phyloP scores from a whole-genome alignment of 2,797 vertebrate species.

The Sphenodon punctatus region DNA sequence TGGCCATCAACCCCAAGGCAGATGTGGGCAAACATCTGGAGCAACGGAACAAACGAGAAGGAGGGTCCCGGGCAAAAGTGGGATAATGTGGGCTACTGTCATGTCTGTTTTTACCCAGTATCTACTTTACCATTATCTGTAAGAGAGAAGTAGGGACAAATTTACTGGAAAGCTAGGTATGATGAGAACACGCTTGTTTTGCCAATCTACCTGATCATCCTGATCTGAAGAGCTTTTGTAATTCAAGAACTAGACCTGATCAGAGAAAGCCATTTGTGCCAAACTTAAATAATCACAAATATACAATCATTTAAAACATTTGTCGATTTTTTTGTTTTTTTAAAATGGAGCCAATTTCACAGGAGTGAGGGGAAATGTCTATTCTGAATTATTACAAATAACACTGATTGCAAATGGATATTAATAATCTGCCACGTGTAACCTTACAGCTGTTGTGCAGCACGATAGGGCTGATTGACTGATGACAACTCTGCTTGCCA shows the following conservation, averaged over 20 bases:
- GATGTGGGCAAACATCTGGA: too few species aligned
- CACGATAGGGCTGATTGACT: slow-evolving; percentile 1
- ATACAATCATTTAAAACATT: slow-evolving; percentile 14
- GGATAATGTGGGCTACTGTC: too few species aligned
- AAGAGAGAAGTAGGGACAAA: slow-evolving; percentile 38
- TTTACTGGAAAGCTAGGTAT: slow-evolving; percentile 30
- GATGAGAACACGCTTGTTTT: slow-evolving; percentile 19
- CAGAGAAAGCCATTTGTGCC: slow-evolving; percentile 10
- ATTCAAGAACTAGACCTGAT: slow-evolving; percentile 15
- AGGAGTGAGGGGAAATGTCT: not conserved
- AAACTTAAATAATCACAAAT: slow-evolving; percentile 20
- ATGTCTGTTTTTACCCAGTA: too few species aligned
- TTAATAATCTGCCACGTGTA: not conserved
- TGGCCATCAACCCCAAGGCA: too few species aligned
- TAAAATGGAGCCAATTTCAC: not conserved
- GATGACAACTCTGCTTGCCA: slow-evolving; percentile 37
- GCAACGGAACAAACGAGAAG: too few species aligned
- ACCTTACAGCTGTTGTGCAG: not conserved
- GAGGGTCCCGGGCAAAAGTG: too few species aligned
- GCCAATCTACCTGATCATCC: slow-evolving; percentile 42
- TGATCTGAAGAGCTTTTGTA: slow-evolving; percentile 10
- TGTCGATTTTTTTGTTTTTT: not conserved
- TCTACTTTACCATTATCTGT: slow-evolving; percentile 1
- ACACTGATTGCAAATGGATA: not conserved
- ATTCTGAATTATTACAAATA: not conserved